phyloP scores from a whole-genome alignment of 2,113 vertebrate genomes.

The Capricornis sumatraensis region DNA sequence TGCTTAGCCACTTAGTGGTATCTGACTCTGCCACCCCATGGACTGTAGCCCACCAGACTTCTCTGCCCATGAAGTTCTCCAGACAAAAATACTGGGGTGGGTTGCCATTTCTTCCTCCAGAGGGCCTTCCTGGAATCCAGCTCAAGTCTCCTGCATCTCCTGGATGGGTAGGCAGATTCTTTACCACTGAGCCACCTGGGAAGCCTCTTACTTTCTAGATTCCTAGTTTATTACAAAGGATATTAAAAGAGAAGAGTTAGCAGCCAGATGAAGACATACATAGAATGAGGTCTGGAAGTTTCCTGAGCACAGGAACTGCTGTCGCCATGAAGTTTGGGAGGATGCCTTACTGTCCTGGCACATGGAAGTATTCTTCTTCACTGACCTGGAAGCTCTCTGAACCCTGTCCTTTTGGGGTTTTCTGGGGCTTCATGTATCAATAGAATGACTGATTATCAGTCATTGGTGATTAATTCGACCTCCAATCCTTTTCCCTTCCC shows the following conservation, averaged over 20 bases:
- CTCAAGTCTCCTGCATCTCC: rapidly evolving
- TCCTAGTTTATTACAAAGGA: background rate
- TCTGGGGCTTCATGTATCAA: background rate
- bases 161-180: background rate
- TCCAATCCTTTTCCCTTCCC: background rate
- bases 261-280: background rate
- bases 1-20: background rate
- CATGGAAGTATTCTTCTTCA: background rate
- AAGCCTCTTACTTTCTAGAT: background rate
- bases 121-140: background rate
- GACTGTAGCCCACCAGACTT: background rate
- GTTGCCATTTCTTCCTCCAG: background rate
- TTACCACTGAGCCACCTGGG: background rate
- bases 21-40: rapidly evolving
- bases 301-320: background rate
- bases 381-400: background rate
- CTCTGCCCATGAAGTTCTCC: background rate
- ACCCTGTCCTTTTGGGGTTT: background rate
- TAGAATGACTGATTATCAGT: background rate
- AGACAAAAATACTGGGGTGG: background rate
- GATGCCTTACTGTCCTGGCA: background rate
- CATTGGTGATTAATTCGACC: background rate
- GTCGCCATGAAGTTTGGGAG: background rate
- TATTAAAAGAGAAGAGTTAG: background rate
- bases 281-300: background rate